Evolutionary conservation across 1,140 invertebrate genomes (phyloP), one percentile per base, ranked within the genome.

Genomic region (Rhagoletis zephyria): DNA sequence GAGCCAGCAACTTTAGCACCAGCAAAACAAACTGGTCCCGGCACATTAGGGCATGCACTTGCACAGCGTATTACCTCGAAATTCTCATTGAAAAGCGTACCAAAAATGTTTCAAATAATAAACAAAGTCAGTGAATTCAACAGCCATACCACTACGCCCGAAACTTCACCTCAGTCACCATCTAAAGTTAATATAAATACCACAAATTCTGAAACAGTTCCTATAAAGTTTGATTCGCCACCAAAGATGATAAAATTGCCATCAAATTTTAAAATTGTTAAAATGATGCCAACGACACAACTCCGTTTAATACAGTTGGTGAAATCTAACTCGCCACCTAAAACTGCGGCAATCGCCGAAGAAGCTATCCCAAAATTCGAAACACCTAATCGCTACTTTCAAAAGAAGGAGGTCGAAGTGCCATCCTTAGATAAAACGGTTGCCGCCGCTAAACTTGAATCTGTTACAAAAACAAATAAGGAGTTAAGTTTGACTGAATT

Each of bases 211-310:
- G 74, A n/a, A 56, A 56, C 48, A 1, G n/a, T 81, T 81, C 10
- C 48, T 16, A 9, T 48, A 19, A 7, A 56, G 7, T 56, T 12
- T 56, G 74, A 81, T 30, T n/a, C 1, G 5, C 51, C 64, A n/a
- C 16, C 45, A 51, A 81, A 81, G 56, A 81, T 81, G 16, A 19
- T 81, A 81, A 81, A 81, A 81, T 19, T 81, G 45, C 45, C 74
- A 6, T 56, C 45, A 3, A 81, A 81, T 19, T 81, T 81, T n/a
- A 81, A 56, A n/a, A 81, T 81, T 30, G 48, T 81, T 48, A 56
- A n/a, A 51, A 74, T 74, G 67, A 12, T 67, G 40, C 64, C 67
- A 12, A 74, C 40, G 16, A 5, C 42, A 4, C 67, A 74, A 74
- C 67, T 42, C 12, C 16, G 1, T 45, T 7, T 45, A 14, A 7